A percentile compares a stretch with the other conserved stretches of the same genome.
Evolutionary conservation across 2,888 invertebrate species (phyloP).

Genomic region (Apamea anceps): DNA sequence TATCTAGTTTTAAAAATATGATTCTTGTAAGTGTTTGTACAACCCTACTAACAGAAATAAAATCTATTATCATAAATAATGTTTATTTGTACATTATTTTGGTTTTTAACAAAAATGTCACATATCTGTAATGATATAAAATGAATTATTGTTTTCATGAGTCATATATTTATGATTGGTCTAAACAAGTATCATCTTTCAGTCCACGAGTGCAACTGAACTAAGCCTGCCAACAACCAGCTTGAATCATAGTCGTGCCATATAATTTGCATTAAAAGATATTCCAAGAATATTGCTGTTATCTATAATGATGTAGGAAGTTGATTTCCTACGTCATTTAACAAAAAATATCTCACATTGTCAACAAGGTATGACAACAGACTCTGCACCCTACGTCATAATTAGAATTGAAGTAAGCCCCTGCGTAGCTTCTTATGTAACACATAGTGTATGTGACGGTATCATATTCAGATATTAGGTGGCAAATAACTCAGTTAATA

Average conservation of each 20-base stretch:
- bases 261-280: conserved; percentile 6
- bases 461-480: conserved; percentile 39
- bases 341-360: conserved; percentile 26
- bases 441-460: conserved; percentile 10
- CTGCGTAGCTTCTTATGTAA: conserved; percentile 36
- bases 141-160: conserved; percentile 44
- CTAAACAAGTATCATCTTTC: conserved; percentile 11
- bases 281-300: conserved; percentile 29
- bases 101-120: not conserved
- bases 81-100: not conserved
- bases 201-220: conserved; percentile 5
- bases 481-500: conserved; percentile 35
- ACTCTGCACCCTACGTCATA: conserved; percentile 36
- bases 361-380: conserved; percentile 24
- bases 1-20: no score
- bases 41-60: not conserved
- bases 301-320: conserved; percentile 32
- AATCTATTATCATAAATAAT: not conserved
- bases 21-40: no score
- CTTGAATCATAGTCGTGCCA: not conserved
- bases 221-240: conserved; percentile 7
- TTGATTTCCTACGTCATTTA: conserved; percentile 47
- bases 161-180: conserved; percentile 7
- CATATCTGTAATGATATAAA: not conserved
- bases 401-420: conserved; percentile 16